These are phyloP conservation scores for Spodoptera frugiperda DNA, from an alignment of 1,140 invertebrate species.

Conservation along the genomic window DNA sequence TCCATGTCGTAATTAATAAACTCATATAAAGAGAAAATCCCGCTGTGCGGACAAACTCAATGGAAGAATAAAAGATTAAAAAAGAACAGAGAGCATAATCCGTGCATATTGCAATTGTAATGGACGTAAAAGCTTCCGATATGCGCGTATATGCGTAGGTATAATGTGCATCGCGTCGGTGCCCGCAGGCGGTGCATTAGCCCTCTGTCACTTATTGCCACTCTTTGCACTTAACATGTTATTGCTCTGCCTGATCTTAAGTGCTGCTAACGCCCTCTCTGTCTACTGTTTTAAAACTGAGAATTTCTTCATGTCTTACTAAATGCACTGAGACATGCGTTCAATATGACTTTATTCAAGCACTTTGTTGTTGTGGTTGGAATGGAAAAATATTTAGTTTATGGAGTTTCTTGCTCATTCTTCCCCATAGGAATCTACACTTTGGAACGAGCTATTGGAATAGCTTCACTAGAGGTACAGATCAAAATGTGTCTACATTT, in stretches of 20 bases:
- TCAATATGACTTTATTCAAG: too few species aligned
- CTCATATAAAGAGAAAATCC: too few species aligned
- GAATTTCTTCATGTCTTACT: background rate
- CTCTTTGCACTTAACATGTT: background rate
- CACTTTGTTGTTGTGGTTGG: too few species aligned
- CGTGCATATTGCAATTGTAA: background rate
- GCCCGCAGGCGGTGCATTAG: constrained; percentile 8
- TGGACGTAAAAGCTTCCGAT: constrained; percentile 14
- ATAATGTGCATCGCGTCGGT: background rate
- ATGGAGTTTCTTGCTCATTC: too few species aligned
- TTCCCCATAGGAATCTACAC: too few species aligned
- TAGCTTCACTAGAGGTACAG: too few species aligned
- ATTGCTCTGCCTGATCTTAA: background rate
- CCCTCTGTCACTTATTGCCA: constrained; percentile 1
- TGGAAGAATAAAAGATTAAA: background rate
- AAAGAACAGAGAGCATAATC: constrained; percentile 1
- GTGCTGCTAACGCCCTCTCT: background rate
- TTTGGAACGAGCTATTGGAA: too few species aligned
- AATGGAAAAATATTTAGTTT: too few species aligned
- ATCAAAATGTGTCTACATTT: too few species aligned
- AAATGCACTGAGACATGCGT: too few species aligned
- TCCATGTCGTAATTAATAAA: too few species aligned
- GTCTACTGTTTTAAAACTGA: background rate
- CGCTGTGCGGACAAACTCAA: too few species aligned
- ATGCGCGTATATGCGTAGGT: background rate